Conservation (phyloP, 1,140 invertebrate species). For the Oscheius sp. region DNA sequence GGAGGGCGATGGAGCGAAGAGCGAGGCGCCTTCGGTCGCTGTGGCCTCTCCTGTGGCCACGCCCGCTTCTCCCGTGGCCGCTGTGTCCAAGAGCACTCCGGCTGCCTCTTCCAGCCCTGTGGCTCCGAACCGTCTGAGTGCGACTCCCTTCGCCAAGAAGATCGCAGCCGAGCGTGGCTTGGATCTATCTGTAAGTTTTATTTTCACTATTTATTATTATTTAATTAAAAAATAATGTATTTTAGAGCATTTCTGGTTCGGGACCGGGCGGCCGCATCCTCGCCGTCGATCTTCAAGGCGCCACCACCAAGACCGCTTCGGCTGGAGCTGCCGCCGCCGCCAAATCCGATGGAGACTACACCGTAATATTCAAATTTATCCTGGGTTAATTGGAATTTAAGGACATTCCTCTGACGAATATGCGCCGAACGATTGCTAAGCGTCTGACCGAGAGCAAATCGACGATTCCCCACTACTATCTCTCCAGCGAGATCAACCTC, state of each 20-base stretch:
- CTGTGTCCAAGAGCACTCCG: slow-evolving; percentile 39
- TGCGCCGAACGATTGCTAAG: slow-evolving; percentile 83
- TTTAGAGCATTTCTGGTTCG: slow-evolving; percentile 72
- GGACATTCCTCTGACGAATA: slow-evolving; percentile 83
- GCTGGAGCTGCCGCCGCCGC: slow-evolving; percentile 59
- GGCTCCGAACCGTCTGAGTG: slow-evolving; percentile 70
- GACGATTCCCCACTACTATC: slow-evolving; percentile 93
- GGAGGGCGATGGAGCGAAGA: slow-evolving; percentile 53
- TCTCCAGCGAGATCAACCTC: slow-evolving; percentile 80
- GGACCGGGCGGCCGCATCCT: slow-evolving; percentile 85
- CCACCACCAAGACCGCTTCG: slow-evolving; percentile 53
- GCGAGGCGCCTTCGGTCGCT: not conserved
- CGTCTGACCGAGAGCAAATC: slow-evolving; percentile 84
- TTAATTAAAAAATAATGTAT: slow-evolving; percentile 11
- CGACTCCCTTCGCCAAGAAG: slow-evolving; percentile 85
- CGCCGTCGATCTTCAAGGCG: slow-evolving; percentile 74
- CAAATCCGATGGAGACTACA: slow-evolving; percentile 65
- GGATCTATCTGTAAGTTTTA: slow-evolving; percentile 61
- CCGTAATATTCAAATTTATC: not conserved
- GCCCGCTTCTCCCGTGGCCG: slow-evolving; percentile 42
- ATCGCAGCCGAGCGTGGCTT: slow-evolving; percentile 76
- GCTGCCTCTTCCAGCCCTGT: slow-evolving; percentile 47
- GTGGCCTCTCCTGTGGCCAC: slow-evolving; percentile 24
- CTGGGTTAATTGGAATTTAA: slow-evolving; percentile 43
- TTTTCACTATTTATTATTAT: slow-evolving; percentile 12